Conservation (phyloP, 2,888 invertebrate genomes). For the Tridacna crocea region DNA sequence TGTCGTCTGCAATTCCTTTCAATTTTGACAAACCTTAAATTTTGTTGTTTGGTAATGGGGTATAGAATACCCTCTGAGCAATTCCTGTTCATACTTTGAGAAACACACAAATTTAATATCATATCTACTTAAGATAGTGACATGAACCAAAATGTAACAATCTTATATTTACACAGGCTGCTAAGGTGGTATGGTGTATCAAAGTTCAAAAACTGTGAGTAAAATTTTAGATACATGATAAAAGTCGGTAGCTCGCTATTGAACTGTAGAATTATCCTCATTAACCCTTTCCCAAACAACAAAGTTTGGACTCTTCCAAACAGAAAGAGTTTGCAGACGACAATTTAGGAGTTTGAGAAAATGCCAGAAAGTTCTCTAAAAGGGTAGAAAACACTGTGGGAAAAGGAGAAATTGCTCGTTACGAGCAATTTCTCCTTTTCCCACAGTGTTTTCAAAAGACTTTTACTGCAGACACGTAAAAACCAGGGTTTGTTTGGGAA, state of each 20-base stretch:
- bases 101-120: too few relatives aligned
- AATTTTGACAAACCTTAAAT: too few relatives aligned
- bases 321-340: not conserved
- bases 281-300: not conserved
- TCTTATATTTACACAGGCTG: slow-evolving; percentile 63
- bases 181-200: slow-evolving; percentile 78
- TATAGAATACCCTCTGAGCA: too few relatives aligned
- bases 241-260: too few relatives aligned
- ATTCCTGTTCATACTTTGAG: too few relatives aligned
- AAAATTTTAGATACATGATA: too few relatives aligned
- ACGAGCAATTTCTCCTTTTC: too few relatives aligned
- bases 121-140: not conserved
- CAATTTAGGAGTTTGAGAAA: not conserved
- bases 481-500: too few relatives aligned
- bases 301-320: not conserved
- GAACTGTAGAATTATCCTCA: not conserved
- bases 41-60: too few relatives aligned
- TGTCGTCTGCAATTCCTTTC: too few relatives aligned
- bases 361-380: not conserved
- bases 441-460: too few relatives aligned
- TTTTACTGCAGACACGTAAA: too few relatives aligned
- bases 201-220: slow-evolving; percentile 79
- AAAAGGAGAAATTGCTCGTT: slow-evolving; percentile 5
- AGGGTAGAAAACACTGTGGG: slow-evolving; percentile 7
- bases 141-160: not conserved